Percentiles rank a stretch among this genome's conserved stretches.
Evolutionary conservation across 1,140 invertebrate genomes (phyloP).

Genomic region (Caenorhabditis remanei): DNA sequence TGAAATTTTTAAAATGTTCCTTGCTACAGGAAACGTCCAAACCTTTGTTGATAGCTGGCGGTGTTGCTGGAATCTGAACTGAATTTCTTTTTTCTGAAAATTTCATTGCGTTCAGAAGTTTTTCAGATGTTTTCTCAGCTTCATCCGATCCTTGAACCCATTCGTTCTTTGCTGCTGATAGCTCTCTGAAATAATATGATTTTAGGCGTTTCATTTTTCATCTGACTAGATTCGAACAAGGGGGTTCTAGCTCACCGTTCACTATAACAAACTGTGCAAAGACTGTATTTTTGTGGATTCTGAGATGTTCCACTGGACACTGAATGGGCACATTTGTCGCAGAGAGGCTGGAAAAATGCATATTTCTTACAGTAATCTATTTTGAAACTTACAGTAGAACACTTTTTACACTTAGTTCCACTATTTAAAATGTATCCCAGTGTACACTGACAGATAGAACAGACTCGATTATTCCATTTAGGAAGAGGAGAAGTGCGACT

Average conservation of each 20-base stretch:
- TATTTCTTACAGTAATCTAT: no score
- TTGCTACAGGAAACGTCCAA: not conserved
- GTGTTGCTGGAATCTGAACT: slow-evolving; percentile 40
- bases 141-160: slow-evolving; percentile 38
- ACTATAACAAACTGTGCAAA: slow-evolving; percentile 36
- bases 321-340: slow-evolving; percentile 33
- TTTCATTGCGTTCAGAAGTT: slow-evolving; percentile 31
- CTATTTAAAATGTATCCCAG: slow-evolving; percentile 36
- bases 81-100: slow-evolving; percentile 21
- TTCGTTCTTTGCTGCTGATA: slow-evolving; percentile 23
- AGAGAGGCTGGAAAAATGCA: not conserved
- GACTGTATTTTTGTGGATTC: slow-evolving; percentile 36
- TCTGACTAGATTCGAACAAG: no score
- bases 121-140: slow-evolving; percentile 35
- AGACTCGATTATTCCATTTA: slow-evolving; percentile 37
- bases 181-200: slow-evolving; percentile 2
- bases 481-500: slow-evolving; percentile 33
- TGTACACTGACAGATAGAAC: slow-evolving; percentile 16
- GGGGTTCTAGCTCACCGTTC: no score
- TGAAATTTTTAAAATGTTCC: slow-evolving; percentile 4
- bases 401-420: slow-evolving; percentile 43
- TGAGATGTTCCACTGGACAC: not conserved
- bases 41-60: slow-evolving; percentile 8
- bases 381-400: not conserved
- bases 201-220: not conserved